These are phyloP conservation scores for Epinotia brunnichana DNA, from an alignment of 2,888 invertebrate genomes.

Conservation along the genomic window DNA sequence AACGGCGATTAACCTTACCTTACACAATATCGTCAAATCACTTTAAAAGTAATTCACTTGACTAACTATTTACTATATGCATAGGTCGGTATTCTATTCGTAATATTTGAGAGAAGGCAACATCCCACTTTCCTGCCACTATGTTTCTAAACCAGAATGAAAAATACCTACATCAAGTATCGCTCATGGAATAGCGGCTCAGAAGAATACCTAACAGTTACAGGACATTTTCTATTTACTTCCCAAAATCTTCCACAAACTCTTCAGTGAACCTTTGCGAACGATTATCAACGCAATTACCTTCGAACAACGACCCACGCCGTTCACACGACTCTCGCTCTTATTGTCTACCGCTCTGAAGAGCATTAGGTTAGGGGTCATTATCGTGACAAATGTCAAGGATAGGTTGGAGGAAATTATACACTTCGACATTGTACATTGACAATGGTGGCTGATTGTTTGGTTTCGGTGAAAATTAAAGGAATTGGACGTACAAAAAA, in stretches of 20 bases:
- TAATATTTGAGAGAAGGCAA: too few relatives aligned
- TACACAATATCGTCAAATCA: too few relatives aligned
- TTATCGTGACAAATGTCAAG: conserved; percentile 38
- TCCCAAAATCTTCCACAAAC: conserved; percentile 1
- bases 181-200: too few relatives aligned
- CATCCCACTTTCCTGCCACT: too few relatives aligned
- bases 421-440: conserved; percentile 48
- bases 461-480: conserved; percentile 6
- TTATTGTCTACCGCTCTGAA: neutral
- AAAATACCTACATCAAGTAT: too few relatives aligned
- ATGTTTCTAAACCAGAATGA: too few relatives aligned
- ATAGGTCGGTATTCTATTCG: too few relatives aligned
- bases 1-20: too few relatives aligned
- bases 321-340: conserved; percentile 22
- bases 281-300: conserved; percentile 30
- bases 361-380: conserved; percentile 27
- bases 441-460: conserved; percentile 49
- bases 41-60: too few relatives aligned
- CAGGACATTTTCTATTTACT: neutral
- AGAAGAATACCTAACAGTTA: neutral
- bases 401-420: conserved; percentile 51
- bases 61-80: too few relatives aligned
- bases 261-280: conserved; percentile 31
- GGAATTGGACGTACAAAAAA: neutral
- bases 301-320: conserved; percentile 20